Base-by-base conservation (phyloP, 1,140 invertebrate genomes). In the Copidosoma floridanum region DNA sequence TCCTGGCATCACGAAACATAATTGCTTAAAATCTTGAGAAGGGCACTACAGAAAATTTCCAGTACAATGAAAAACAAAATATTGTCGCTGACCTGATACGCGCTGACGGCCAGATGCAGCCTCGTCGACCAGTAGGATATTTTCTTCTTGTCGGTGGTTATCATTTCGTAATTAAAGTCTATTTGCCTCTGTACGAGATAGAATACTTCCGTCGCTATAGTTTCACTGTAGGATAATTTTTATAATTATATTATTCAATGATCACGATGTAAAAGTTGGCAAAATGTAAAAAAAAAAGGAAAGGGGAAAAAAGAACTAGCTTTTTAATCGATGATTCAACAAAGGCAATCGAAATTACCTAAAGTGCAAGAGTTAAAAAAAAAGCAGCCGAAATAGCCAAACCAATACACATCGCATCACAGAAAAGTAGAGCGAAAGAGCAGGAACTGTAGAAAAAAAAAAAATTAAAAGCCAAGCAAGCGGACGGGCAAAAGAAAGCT, bases 151-250 rank as follows among this genome's bases (percentile, higher is more conserved):
- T 97, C 93, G 8, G 86, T 85, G 5, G 80, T 76, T 71, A 96
- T 91, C 86, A 91, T 91, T 71, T 97, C 94, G 71, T 89, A 89
- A 76, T 92, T 95, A 62, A 88, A 87, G 70, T 95, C 91, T 81
- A 98, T 86, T 78, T 95, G 88, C 66, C 90, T 91, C 81, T 98
- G 94, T 5, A 97, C 88, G 74, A 93, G 93, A 77, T 98, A 94
- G 78, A 98, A 97, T 60, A 88, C 88, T 57, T 89, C 85, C 0
- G 93, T 87, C n/a, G 89, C 89, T 83, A 97, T 86, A 8, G 93
- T 95, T 83, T 95, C 93, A 75, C 89, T 94, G 75, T 65, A 83
- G 76, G 63, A 65, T 57, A 65, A 27, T n/a, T 32, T 32, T 32
- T 6, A 32, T n/a, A n/a, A n/a, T n/a, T n/a, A n/a, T n/a, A n/a